A percentile compares a stretch with the other conserved stretches of the same genome.
phyloP scores from a whole-genome alignment of 2,888 invertebrate genomes.

The Lithosia quadra region DNA sequence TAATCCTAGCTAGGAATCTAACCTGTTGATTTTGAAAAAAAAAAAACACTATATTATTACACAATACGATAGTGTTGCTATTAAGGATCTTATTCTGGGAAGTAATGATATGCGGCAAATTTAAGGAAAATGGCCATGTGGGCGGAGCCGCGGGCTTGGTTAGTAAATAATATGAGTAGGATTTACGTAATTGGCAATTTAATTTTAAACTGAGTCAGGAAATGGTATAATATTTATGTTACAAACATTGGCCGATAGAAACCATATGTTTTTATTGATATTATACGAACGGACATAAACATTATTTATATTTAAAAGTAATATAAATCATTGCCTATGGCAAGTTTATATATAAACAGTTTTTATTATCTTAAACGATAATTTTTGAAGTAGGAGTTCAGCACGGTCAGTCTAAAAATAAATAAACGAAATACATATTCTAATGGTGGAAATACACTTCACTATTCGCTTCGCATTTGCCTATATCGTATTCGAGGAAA shows the following conservation, averaged over 20 bases:
- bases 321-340: conserved; percentile 37
- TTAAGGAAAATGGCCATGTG: no score
- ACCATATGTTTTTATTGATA: conserved; percentile 46
- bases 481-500: no score
- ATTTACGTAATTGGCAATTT: conserved; percentile 15
- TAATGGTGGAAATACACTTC: no score
- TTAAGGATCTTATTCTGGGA: no score
- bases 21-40: no score
- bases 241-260: conserved; percentile 26
- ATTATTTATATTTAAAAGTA: conserved; percentile 31
- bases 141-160: no score
- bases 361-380: conserved; percentile 33
- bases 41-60: no score
- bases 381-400: neutral
- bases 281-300: conserved; percentile 27
- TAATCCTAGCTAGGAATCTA: no score
- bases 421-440: neutral
- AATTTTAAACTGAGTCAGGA: conserved; percentile 25
- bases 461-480: no score
- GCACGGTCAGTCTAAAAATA: neutral
- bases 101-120: no score
- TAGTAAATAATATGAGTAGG: neutral
- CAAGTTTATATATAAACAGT: conserved; percentile 28
- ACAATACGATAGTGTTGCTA: no score
- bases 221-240: conserved; percentile 36